These are phyloP conservation scores for Patella vulgata DNA, from an alignment of 1,140 invertebrate species.

Conservation along the genomic window DNA sequence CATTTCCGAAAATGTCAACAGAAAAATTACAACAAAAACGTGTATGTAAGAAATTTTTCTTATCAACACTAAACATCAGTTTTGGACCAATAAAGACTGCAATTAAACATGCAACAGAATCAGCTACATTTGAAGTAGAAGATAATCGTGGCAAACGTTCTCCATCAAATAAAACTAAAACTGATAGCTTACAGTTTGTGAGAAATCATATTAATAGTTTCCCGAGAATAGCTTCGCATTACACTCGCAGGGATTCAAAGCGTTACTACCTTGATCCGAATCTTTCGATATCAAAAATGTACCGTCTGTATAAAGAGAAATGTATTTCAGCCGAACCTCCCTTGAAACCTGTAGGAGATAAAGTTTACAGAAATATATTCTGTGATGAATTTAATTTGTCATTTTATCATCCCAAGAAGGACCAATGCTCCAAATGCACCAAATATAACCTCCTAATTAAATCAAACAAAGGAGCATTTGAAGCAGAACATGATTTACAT, in stretches of 20 bases:
- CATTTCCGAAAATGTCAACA: constrained; percentile 4
- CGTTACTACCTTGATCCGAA: constrained; percentile 22
- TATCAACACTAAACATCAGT: constrained; percentile 29
- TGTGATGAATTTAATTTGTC: constrained; percentile 33
- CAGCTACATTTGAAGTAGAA: constrained; percentile 12
- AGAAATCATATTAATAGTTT: constrained; percentile 34
- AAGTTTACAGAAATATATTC: constrained; percentile 25
- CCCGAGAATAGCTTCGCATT: constrained; percentile 26
- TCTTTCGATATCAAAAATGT: constrained; percentile 28
- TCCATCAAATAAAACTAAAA: constrained; percentile 25
- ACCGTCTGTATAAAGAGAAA: constrained; percentile 26
- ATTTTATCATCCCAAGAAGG: constrained; percentile 32
- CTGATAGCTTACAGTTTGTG: constrained; percentile 5
- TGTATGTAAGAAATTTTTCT: constrained; percentile 29
- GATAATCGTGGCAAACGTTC: constrained; percentile 23
- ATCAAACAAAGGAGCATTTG: constrained; percentile 2
- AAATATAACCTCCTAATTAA: constrained; percentile 10
- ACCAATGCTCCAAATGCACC: constrained; percentile 19
- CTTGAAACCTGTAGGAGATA: constrained; percentile 8
- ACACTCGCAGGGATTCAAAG: constrained; percentile 24
- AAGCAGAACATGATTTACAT: constrained; percentile 10
- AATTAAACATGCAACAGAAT: constrained; percentile 10
- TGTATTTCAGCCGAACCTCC: constrained; percentile 15
- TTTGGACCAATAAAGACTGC: constrained; percentile 13
- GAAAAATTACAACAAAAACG: constrained; percentile 2